Evolutionary conservation across 92 coral and sea anemone species (phyloP).

Genomic region (Zoanthus solanderi): DNA sequence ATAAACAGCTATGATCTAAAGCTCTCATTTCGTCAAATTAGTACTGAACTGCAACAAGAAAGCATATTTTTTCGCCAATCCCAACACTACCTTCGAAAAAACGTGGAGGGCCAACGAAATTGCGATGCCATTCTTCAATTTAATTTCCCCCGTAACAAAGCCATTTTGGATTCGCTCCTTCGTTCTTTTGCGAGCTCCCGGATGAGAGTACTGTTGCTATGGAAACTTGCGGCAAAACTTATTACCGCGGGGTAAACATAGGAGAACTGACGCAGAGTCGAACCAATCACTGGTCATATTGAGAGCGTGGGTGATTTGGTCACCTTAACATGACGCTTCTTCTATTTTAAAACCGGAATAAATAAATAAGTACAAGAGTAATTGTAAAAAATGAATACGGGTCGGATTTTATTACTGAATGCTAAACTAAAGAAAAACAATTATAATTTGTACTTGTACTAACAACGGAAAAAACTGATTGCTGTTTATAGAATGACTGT

Average conservation of each 20-base stretch:
- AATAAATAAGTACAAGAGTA: too few species aligned
- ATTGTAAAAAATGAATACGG: too few species aligned
- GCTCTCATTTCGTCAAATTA: slow-evolving; percentile 30
- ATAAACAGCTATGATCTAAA: not conserved
- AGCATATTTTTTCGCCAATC: slow-evolving; percentile 3
- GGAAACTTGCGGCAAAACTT: slow-evolving; percentile 74
- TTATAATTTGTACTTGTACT: too few species aligned
- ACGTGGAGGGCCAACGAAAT: slow-evolving; percentile 3
- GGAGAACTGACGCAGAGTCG: slow-evolving; percentile 41
- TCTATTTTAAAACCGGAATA: too few species aligned
- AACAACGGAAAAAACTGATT: too few species aligned
- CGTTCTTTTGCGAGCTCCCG: slow-evolving; percentile 70
- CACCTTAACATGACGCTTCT: not conserved
- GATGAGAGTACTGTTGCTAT: slow-evolving; percentile 81
- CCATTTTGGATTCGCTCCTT: slow-evolving; percentile 61
- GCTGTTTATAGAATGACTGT: too few species aligned
- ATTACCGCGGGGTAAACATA: slow-evolving; percentile 82
- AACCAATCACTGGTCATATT: slow-evolving; percentile 11
- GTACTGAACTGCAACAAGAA: not conserved
- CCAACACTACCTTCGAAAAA: slow-evolving; percentile 25
- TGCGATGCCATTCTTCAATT: slow-evolving; percentile 29
- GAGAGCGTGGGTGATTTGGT: slow-evolving; percentile 1
- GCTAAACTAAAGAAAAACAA: too few species aligned
- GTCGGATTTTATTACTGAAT: too few species aligned
- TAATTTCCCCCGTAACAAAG: slow-evolving; percentile 58